phyloP scores from a whole-genome alignment of 23 tunicate genomes.

The Trididemnum miniatum region DNA sequence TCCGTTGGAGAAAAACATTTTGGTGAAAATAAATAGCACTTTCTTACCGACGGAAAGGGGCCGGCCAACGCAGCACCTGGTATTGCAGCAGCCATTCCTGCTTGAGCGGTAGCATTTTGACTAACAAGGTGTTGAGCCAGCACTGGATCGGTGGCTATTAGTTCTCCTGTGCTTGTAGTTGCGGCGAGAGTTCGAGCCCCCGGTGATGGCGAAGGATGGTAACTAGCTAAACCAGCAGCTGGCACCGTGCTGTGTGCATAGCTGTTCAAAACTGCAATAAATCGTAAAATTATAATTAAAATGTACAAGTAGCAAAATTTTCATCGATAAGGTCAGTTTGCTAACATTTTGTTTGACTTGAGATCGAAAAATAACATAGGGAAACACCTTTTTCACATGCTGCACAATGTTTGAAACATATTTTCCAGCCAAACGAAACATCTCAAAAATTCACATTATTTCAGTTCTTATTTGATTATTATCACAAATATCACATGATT shows the following conservation, averaged over 20 bases:
- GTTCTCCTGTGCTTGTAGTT: constrained; percentile 38
- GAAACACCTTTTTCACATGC: too few relatives aligned
- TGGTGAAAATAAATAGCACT: neutral
- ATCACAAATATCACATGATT: too few relatives aligned
- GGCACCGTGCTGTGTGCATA: constrained; percentile 45
- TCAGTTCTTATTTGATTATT: too few relatives aligned
- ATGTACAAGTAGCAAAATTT: too few relatives aligned
- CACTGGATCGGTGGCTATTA: constrained; percentile 52
- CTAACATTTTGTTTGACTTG: too few relatives aligned
- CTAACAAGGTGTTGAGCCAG: constrained; percentile 33
- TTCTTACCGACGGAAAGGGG: constrained; percentile 37
- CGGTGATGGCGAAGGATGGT: constrained; percentile 71
- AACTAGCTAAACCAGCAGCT: constrained; percentile 33
- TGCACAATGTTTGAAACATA: too few relatives aligned
- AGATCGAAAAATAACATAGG: too few relatives aligned
- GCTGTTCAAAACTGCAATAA: constrained; percentile 56
- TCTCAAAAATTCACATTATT: too few relatives aligned
- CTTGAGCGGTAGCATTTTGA: constrained; percentile 41
- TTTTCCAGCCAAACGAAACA: too few relatives aligned
- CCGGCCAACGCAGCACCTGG: constrained; percentile 51
- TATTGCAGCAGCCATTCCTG: constrained; percentile 13
- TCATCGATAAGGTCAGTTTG: too few relatives aligned
- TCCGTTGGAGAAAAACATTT: too few relatives aligned
- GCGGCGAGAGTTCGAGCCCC: constrained; percentile 43
- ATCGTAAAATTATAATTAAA: too few relatives aligned